Evolutionary conservation across 2,113 vertebrate genomes (phyloP), one percentile per base, ranked within the genome.

Genomic region (Hemiprocne comata): DNA sequence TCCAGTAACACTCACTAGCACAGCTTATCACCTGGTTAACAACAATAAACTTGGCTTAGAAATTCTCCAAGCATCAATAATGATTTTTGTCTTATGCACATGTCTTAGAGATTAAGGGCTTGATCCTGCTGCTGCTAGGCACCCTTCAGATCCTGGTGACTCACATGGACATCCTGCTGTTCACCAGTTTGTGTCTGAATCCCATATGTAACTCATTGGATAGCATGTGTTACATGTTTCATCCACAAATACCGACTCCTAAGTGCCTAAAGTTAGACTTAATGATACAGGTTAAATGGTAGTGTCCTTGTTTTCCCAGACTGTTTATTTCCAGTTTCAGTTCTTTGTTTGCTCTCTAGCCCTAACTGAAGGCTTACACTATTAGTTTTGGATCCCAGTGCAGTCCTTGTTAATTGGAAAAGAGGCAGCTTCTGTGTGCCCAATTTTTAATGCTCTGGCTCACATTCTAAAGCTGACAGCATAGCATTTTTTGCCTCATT

Each of bases 11-110:
- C 78, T 74, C 55, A 13, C 21, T 62, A 74, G 64, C 34, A 48
- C 67, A 80, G 87, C 51, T 83, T 91, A 42, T 70, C 89, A 85
- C 85, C 85, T 93, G 81, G 70, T 62, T 86, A 91, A 64, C 7
- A 23, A 36, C 71, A 77, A 64, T 48, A 73, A 90, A 74, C 26
- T 60, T 18, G 3, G 25, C 64, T 76, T 54, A 51, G 70, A 74
- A 74, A 51, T 90, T 65, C 51, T 76, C 21, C 42, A 83, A 28
- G 36, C 17, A 54, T 85, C 50, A 34, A 4, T 33, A 55, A 46
- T 42, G 8, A 34, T 60, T 85, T 85, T 91, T 69, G 29, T 66
- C n/a, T 40, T 21, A 6, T 12, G 20, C 20, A 4, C 26, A 13
- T 67, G 38, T 85, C 0, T 34, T 66, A 23, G 25, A 34, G 67